Evolutionary conservation across 2,888 invertebrate genomes (phyloP), one percentile per base, ranked within the genome.

Genomic region (Lepidocyrtinus sp.): DNA sequence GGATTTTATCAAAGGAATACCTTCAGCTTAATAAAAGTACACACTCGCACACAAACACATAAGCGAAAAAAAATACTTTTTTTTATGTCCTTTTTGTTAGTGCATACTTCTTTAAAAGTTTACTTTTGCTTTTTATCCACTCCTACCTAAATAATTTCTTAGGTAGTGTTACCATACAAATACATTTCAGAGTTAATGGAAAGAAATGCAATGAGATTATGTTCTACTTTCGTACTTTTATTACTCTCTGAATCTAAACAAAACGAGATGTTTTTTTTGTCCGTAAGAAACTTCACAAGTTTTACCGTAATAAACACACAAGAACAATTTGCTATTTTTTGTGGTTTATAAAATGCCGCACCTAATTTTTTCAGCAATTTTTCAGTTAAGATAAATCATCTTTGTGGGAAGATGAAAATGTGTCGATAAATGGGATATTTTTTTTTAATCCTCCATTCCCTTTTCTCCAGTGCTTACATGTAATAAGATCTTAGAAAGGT

Each of bases 211-310:
- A 26, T 55, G 50, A 19, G 19, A 73, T 24, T 69, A 69, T 69
- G 75, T 69, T 62, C 75, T 26, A 75, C 75, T 75, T 75, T 75
- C 75, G 45, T 69, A 68, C 68, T 68, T 75, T 75, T 75, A 69
- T 75, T 75, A 75, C 46, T 26, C 21, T 59, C 59, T 9, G 59
- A 59, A 67, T 68, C 69, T 69, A 69, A 68, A 45, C 69, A 75
- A 61, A 25, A 74, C 63, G 61, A 73, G 55, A 74, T 19, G n/a
- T 22, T 46, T 72, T 27, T 67, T 59, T 59, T 21, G n/a, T 59
- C 59, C 19, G 22, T 36, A 59, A 15, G 55, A 21, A 59, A 59
- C 59, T 59, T 59, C 21, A 59, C 59, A 59, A n/a, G 21, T 59
- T 59, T 59, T 22, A 59, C 59, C 22, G 22, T 59, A 59, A 59